phyloP scores from a whole-genome alignment of 2,888 invertebrate species.

The Blera fallax region DNA sequence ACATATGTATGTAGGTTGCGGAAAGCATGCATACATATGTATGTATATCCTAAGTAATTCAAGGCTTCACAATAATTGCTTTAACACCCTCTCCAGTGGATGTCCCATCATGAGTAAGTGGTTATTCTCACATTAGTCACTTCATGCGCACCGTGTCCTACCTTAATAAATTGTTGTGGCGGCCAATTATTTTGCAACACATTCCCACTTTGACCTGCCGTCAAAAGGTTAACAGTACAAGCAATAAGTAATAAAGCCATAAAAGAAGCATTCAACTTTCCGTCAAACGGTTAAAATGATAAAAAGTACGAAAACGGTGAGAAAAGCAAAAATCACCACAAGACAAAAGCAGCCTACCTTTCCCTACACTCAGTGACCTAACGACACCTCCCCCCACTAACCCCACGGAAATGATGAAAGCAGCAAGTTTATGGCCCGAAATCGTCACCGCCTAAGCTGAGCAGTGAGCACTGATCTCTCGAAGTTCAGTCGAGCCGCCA shows the following conservation, averaged over 20 bases:
- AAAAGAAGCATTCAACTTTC: constrained; percentile 39
- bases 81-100: neutral
- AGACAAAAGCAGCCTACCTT: neutral
- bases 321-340: neutral
- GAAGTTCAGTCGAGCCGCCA: neutral
- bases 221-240: constrained; percentile 34
- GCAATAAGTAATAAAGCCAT: constrained; percentile 29
- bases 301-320: neutral
- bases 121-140: constrained; percentile 20
- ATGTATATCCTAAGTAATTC: too few relatives aligned
- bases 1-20: too few relatives aligned
- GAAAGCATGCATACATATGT: too few relatives aligned
- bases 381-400: neutral
- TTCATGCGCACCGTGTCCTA: neutral
- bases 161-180: constrained; percentile 10
- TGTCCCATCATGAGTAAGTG: neutral
- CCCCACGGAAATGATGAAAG: neutral
- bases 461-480: constrained; percentile 16
- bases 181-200: constrained; percentile 6
- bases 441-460: constrained; percentile 15
- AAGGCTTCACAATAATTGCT: too few relatives aligned
- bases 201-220: neutral
- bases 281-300: constrained; percentile 14
- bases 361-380: constrained; percentile 24
- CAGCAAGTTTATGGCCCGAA: neutral